Percentiles rank a stretch among this genome's conserved stretches.
These are phyloP conservation scores for Odontocolon sp. DNA, from an alignment of 2,888 invertebrate species.

Conservation along the genomic window DNA sequence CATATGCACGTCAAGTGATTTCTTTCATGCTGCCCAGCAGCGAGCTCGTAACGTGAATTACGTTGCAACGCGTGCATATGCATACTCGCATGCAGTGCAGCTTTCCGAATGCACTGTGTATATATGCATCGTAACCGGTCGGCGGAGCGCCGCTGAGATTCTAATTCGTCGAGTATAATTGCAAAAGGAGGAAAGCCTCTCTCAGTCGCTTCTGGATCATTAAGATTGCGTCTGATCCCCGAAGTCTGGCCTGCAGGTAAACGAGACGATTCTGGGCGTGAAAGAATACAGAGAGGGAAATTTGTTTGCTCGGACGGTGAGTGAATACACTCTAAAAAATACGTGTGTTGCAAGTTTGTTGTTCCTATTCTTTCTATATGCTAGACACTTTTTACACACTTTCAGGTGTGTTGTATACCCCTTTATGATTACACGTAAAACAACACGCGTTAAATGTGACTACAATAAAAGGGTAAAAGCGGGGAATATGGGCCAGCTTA, in stretches of 20 bases:
- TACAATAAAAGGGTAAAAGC: too few species aligned
- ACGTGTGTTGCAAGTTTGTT: too few species aligned
- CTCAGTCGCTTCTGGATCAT: constrained; percentile 12
- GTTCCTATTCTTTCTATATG: too few species aligned
- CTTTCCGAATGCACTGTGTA: constrained; percentile 1
- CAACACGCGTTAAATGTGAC: too few species aligned
- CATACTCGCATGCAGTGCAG: constrained; percentile 9
- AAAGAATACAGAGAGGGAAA: too few species aligned
- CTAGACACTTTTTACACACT: too few species aligned
- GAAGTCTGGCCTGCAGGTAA: neutral
- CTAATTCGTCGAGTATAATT: constrained; percentile 44
- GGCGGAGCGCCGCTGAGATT: constrained; percentile 24
- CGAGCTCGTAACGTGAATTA: constrained; percentile 50
- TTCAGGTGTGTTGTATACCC: too few species aligned
- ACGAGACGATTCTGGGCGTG: too few species aligned
- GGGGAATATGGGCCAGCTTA: too few species aligned
- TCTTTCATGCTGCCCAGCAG: constrained; percentile 26
- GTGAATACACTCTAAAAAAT: too few species aligned
- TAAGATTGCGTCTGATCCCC: constrained; percentile 5
- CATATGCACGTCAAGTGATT: constrained; percentile 32
- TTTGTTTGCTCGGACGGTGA: too few species aligned
- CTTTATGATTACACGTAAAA: too few species aligned
- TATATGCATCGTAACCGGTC: constrained; percentile 35
- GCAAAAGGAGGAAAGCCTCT: constrained; percentile 13
- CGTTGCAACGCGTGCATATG: constrained; percentile 32